phyloP scores from a whole-genome alignment of 2,888 invertebrate genomes.

The Orthonychiurus folsomi region DNA sequence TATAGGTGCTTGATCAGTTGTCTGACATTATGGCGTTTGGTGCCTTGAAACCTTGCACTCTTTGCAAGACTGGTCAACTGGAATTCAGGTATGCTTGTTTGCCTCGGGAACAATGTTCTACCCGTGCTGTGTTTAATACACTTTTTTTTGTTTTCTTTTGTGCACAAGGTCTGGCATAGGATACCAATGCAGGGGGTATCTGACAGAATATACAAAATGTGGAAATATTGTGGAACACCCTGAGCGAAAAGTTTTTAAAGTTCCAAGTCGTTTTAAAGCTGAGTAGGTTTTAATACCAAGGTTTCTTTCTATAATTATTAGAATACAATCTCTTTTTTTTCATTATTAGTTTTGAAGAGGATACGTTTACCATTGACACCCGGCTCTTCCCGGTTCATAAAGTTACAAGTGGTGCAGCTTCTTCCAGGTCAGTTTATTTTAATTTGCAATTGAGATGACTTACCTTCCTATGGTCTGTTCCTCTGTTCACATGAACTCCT shows the following conservation, averaged over 20 bases:
- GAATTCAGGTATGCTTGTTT: constrained; percentile 45
- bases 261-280: constrained; percentile 57
- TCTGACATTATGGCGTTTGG: constrained; percentile 87
- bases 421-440: too few species aligned
- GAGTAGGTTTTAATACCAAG: background rate
- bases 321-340: background rate
- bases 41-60: constrained; percentile 62
- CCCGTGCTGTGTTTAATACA: too few species aligned
- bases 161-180: constrained; percentile 55
- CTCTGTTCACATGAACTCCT: too few species aligned
- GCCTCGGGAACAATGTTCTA: too few species aligned
- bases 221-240: constrained; percentile 62
- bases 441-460: too few species aligned
- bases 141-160: too few species aligned
- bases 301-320: too few species aligned
- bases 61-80: constrained; percentile 66
- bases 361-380: too few species aligned
- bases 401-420: too few species aligned
- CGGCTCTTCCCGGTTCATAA: constrained; percentile 2
- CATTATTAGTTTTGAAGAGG: too few species aligned
- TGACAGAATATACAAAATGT: constrained; percentile 87
- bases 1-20: constrained; percentile 63
- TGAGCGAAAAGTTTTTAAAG: constrained; percentile 56
- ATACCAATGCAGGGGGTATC: constrained; percentile 73
- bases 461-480: too few species aligned